Conservation (phyloP, 2,797 vertebrate genomes). For the Helicolenus hilgendorfi region DNA sequence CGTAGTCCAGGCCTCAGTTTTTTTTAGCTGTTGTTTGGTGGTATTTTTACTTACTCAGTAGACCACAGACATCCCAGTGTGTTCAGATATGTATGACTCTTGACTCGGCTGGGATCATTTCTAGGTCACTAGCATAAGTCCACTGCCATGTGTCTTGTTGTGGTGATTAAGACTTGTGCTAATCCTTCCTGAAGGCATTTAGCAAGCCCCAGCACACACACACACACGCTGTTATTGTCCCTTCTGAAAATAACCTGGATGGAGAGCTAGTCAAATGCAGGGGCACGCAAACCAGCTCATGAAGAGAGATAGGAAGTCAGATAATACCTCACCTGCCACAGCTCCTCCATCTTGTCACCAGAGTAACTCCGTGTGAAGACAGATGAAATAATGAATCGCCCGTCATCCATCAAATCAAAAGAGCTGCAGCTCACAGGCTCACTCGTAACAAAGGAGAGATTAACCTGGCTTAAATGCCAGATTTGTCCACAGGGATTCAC, state of each 20-base stretch:
- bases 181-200: constrained; percentile 65
- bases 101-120: constrained; percentile 33
- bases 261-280: constrained; percentile 39
- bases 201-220: neutral
- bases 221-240: constrained; percentile 13
- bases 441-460: neutral
- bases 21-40: neutral
- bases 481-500: neutral
- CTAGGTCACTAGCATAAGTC: constrained; percentile 33
- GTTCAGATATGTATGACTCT: constrained; percentile 27
- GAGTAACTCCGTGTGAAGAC: neutral
- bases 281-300: neutral
- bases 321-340: neutral
- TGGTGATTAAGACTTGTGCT: constrained; percentile 61
- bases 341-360: neutral
- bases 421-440: neutral
- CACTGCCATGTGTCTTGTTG: constrained; percentile 32
- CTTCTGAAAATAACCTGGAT: constrained; percentile 66
- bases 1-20: no score
- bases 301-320: neutral
- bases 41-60: neutral
- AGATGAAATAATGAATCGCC: neutral
- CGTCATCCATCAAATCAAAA: neutral
- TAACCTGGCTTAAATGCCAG: neutral
- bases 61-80: neutral